Conservation (phyloP, 2,797 vertebrate genomes). For the Xiphophorus birchmanni region DNA sequence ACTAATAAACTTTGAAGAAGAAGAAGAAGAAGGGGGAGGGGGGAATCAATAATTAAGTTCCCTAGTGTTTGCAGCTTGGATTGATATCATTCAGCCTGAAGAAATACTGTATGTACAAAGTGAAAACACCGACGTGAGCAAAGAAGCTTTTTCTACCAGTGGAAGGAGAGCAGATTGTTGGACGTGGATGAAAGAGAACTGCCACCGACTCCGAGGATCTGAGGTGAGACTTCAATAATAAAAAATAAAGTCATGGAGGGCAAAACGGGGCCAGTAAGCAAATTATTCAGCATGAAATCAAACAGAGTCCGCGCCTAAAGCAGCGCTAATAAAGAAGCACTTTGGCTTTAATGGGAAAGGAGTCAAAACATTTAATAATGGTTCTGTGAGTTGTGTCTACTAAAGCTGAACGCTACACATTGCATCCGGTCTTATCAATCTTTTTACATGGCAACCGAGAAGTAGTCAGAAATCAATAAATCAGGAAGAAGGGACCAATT, state of each 20-base stretch:
- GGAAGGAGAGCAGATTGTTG: constrained; percentile 35
- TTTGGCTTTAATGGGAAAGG: background rate
- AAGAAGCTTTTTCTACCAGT: constrained; percentile 15
- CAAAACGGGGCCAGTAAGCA: constrained; percentile 4
- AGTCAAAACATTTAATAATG: background rate
- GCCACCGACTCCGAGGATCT: constrained; percentile 22
- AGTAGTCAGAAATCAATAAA: background rate
- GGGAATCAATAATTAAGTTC: constrained; percentile 5
- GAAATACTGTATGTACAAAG: constrained; percentile 3
- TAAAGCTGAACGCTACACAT: background rate
- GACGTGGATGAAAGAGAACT: constrained; percentile 39
- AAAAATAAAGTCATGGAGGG: constrained; percentile 6
- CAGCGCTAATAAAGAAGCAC: background rate
- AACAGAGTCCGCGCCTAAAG: background rate
- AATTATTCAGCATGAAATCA: background rate
- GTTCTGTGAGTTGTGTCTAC: background rate
- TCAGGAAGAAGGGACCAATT: background rate
- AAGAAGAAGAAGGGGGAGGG: background rate
- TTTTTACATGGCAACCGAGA: background rate
- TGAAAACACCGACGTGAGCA: constrained; percentile 13
- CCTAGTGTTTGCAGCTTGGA: background rate
- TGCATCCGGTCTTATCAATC: background rate
- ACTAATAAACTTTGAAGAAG: background rate
- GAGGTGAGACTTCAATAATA: constrained; percentile 8
- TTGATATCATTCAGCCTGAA: background rate